These are phyloP conservation scores for Periophthalmus magnuspinnatus DNA, from an alignment of 2,797 vertebrate genomes.

Conservation along the genomic window DNA sequence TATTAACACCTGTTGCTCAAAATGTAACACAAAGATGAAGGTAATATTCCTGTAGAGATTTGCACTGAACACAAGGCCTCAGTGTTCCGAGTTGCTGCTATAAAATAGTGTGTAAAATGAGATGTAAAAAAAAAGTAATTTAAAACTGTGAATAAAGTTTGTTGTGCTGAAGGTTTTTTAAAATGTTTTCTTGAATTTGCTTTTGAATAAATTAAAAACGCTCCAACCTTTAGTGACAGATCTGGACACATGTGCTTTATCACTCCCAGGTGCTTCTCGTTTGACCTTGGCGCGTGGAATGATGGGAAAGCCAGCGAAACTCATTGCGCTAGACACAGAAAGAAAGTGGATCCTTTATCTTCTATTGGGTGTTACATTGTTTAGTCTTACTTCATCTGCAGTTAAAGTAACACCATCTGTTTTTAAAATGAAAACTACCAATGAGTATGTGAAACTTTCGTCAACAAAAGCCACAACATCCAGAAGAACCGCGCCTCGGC, in stretches of 20 bases:
- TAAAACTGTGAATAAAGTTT: constrained; percentile 50
- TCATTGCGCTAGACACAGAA: constrained; percentile 54
- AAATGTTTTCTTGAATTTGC: background rate
- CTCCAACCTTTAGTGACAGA: background rate
- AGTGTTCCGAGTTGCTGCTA: constrained; percentile 21
- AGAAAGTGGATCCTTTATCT: constrained; percentile 42
- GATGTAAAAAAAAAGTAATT: constrained; percentile 6
- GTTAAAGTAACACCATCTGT: constrained; percentile 11
- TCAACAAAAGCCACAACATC: background rate
- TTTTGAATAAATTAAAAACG: background rate
- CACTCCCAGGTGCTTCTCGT: constrained; percentile 46
- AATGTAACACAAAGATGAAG: background rate
- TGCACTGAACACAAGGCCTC: constrained; percentile 24
- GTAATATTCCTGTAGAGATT: constrained; percentile 27
- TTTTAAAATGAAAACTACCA: background rate
- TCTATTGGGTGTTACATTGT: constrained; percentile 46
- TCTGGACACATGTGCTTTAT: constrained; percentile 25
- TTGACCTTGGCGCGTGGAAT: constrained; percentile 24
- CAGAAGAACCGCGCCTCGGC: background rate
- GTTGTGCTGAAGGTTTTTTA: background rate
- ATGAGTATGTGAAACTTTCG: background rate
- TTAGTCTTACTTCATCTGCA: constrained; percentile 20
- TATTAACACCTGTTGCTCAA: background rate
- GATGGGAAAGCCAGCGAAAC: constrained; percentile 12
- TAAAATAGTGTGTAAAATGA: constrained; percentile 37